These are phyloP conservation scores for Mythimna ferrago DNA, from an alignment of 2,888 invertebrate species.

Conservation along the genomic window DNA sequence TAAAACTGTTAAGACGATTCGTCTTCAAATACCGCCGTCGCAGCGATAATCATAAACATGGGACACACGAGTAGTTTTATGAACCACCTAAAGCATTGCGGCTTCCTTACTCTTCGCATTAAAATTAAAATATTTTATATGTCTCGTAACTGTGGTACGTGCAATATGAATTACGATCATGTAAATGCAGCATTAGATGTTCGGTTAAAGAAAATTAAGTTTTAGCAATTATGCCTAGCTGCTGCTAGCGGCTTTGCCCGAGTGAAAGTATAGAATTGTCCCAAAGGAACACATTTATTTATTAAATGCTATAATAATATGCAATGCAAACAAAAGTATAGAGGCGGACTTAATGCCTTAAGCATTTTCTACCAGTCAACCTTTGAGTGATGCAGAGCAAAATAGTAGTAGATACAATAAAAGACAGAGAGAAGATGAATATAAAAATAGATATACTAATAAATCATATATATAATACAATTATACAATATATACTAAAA, in stretches of 20 bases:
- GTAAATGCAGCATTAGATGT: conserved; percentile 2
- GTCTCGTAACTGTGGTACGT: conserved; percentile 63
- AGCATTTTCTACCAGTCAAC: too few relatives aligned
- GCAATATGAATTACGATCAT: conserved; percentile 39
- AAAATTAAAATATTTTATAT: conserved; percentile 71
- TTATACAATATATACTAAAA: too few relatives aligned
- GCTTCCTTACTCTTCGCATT: conserved; percentile 62
- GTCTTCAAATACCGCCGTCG: conserved; percentile 70
- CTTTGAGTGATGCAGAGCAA: too few relatives aligned
- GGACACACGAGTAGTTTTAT: conserved; percentile 77
- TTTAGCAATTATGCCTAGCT: background rate
- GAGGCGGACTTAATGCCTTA: too few relatives aligned
- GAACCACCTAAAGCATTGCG: conserved; percentile 68
- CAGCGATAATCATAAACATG: conserved; percentile 76
- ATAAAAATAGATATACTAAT: too few relatives aligned
- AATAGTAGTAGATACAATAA: too few relatives aligned
- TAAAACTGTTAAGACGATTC: conserved; percentile 65
- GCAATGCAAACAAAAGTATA: too few relatives aligned
- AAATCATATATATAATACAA: too few relatives aligned
- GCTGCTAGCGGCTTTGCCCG: background rate
- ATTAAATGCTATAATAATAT: too few relatives aligned
- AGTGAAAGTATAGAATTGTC: too few relatives aligned
- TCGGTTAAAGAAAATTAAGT: background rate
- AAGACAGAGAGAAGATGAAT: too few relatives aligned
- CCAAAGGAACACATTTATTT: too few relatives aligned